Evolutionary conservation across 2,113 vertebrate genomes (phyloP).

Genomic region (Pseudopodoces humilis): DNA sequence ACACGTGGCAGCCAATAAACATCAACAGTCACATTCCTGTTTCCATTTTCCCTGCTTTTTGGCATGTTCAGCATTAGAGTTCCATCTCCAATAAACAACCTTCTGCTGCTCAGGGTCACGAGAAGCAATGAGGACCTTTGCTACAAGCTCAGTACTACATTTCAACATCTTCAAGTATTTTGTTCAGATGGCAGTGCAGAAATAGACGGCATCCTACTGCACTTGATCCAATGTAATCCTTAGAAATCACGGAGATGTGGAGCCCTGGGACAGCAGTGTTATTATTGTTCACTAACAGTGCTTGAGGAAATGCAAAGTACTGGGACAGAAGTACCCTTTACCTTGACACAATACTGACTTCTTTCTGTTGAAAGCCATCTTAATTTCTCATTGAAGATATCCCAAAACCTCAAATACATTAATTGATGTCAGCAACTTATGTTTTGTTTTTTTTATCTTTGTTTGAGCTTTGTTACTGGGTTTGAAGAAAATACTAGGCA

Average conservation of each 20-base stretch:
- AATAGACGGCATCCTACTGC: neutral
- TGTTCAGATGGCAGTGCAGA: neutral
- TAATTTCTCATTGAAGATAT: neutral
- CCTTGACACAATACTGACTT: neutral
- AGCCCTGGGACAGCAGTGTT: neutral
- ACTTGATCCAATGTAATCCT: neutral
- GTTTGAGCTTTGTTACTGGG: neutral
- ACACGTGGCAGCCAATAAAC: neutral
- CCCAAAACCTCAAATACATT: neutral
- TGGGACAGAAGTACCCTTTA: neutral
- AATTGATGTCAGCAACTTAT: neutral
- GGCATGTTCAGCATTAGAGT: neutral
- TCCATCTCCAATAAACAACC: neutral
- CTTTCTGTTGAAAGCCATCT: neutral
- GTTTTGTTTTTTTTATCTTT: neutral
- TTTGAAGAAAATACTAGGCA: neutral
- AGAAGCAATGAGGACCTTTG: neutral
- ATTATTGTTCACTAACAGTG: neutral
- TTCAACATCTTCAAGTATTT: neutral
- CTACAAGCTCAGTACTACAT: neutral
- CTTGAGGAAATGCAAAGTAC: neutral
- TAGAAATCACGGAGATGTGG: neutral
- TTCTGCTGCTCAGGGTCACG: accelerated
- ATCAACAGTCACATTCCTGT: neutral
- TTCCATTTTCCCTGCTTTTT: neutral